Conservation (phyloP, 2,888 invertebrate genomes). For the Clanis bilineata region DNA sequence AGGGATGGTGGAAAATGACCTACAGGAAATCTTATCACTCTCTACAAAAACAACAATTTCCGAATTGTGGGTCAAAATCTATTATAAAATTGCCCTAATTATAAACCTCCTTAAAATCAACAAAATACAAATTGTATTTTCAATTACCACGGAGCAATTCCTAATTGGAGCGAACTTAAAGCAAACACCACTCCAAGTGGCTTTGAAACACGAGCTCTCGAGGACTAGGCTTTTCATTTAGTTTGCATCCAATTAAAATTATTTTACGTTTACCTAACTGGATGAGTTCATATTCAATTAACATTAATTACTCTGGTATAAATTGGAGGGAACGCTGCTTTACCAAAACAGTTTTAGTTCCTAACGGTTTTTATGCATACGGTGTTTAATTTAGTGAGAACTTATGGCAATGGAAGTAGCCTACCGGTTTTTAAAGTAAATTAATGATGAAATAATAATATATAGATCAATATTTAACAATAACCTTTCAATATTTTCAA, state of each 20-base stretch:
- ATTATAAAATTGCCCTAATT: no score
- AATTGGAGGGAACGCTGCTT: background rate
- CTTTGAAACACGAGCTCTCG: background rate
- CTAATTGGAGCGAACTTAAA: background rate
- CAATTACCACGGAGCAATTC: background rate
- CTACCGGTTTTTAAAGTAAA: background rate
- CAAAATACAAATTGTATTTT: background rate
- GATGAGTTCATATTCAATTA: constrained; percentile 9
- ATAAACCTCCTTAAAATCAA: background rate
- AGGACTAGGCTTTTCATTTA: background rate
- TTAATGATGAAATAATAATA: background rate
- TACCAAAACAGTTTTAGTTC: constrained; percentile 7
- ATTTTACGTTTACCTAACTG: constrained; percentile 11
- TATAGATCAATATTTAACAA: background rate
- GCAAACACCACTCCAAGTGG: background rate
- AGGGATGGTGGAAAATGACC: no score
- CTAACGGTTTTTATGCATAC: constrained; percentile 7
- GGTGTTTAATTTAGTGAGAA: background rate
- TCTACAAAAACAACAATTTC: no score
- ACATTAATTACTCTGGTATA: background rate
- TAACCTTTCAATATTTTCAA: background rate
- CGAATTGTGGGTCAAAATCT: no score
- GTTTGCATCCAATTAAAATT: constrained; percentile 9
- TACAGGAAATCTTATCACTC: no score
- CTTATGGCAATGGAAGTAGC: background rate